A percentile compares a stretch with the other conserved stretches of the same genome.
phyloP scores from a whole-genome alignment of 2,888 invertebrate species.

The Diplazon laetatorius region DNA sequence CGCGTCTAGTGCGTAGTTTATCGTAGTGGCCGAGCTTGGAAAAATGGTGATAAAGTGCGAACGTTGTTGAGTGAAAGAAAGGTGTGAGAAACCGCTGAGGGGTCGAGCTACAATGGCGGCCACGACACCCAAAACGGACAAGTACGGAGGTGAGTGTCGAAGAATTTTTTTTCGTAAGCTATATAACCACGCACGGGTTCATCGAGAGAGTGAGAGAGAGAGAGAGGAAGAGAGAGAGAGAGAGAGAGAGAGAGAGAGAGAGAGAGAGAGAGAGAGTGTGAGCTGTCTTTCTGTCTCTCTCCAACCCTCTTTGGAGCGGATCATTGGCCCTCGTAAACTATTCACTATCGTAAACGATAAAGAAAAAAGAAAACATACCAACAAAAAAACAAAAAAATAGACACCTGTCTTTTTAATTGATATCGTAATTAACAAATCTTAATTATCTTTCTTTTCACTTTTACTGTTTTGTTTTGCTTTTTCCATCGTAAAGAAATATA shows the following conservation, averaged over 20 bases:
- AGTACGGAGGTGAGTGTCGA: conserved; percentile 78
- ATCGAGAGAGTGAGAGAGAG: conserved; percentile 29
- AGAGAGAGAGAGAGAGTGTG: no score
- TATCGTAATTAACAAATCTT: neutral
- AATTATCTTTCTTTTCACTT: neutral
- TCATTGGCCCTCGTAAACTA: no score
- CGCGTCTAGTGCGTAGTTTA: conserved; percentile 77
- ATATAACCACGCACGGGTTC: conserved; percentile 45
- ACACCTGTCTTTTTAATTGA: neutral
- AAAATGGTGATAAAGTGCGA: conserved; percentile 79
- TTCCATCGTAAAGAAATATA: neutral
- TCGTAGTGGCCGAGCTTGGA: conserved; percentile 74
- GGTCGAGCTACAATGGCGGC: conserved; percentile 71
- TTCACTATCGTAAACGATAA: no score
- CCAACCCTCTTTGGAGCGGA: no score
- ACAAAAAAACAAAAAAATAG: no score
- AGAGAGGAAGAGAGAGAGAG: conserved; percentile 48
- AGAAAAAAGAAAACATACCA: no score
- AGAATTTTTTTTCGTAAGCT: conserved; percentile 20
- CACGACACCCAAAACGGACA: conserved; percentile 81
- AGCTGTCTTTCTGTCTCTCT: no score
- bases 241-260: no score
- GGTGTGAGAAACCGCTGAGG: conserved; percentile 51
- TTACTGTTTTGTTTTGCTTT: no score
- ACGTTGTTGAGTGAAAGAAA: conserved; percentile 25